Percentiles rank a stretch among this genome's conserved stretches.
Conservation (phyloP, 2,113 vertebrate species). For the Numida meleagris region DNA sequence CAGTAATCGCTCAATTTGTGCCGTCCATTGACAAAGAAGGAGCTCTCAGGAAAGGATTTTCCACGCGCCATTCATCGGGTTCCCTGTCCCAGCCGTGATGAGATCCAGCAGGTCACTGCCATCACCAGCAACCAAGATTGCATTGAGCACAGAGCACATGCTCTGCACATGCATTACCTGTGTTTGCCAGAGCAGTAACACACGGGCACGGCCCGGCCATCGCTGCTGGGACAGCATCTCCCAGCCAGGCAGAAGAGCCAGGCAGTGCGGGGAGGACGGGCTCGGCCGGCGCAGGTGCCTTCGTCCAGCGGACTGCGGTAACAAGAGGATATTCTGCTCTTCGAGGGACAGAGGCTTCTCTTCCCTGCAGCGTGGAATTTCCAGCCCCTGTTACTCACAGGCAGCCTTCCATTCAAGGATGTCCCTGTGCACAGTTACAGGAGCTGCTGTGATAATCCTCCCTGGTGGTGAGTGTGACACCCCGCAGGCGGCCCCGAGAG, state of each 20-base stretch:
- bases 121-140: background rate
- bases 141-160: background rate
- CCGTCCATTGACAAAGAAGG: background rate
- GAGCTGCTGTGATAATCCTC: background rate
- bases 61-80: rapidly evolving
- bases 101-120: rapidly evolving
- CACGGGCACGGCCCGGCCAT: background rate
- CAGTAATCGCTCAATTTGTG: background rate
- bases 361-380: constrained; percentile 40
- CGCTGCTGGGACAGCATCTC: background rate
- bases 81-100: background rate
- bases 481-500: background rate
- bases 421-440: background rate
- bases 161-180: background rate
- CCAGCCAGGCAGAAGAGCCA: background rate
- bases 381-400: background rate
- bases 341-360: background rate
- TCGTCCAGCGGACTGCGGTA: background rate
- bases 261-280: background rate
- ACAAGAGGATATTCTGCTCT: constrained; percentile 9
- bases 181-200: background rate
- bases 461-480: background rate
- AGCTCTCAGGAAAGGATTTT: background rate
- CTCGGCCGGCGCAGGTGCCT: background rate
- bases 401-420: background rate